Conservation (phyloP, 2,797 vertebrate genomes). For the Coilia nasus region DNA sequence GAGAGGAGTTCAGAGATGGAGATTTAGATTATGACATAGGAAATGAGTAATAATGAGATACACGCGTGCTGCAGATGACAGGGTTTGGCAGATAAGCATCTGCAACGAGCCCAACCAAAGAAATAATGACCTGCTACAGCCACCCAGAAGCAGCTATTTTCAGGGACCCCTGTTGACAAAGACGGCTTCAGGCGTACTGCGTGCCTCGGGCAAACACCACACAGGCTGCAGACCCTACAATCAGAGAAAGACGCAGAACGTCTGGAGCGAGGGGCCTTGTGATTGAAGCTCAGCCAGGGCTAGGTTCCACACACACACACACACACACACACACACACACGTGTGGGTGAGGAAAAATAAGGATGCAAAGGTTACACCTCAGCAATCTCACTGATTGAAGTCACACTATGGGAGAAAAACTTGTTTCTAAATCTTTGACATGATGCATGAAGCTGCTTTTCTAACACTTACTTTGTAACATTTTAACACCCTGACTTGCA, state of each 20-base stretch:
- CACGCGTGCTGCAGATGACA: background rate
- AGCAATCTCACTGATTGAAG: background rate
- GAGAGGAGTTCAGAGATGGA: background rate
- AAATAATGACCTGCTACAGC: background rate
- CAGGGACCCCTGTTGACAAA: background rate
- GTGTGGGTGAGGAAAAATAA: background rate
- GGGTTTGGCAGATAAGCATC: background rate
- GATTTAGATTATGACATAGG: background rate
- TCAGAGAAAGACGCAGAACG: background rate
- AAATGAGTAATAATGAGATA: background rate
- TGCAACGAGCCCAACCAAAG: background rate
- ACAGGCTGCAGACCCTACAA: background rate
- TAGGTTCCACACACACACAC: background rate
- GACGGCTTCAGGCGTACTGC: background rate
- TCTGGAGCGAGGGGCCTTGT: background rate
- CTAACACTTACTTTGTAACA: background rate
- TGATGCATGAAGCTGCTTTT: background rate
- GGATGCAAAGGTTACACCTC: background rate
- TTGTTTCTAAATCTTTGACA: background rate
- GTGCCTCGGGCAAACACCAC: constrained; percentile 6
- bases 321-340: background rate
- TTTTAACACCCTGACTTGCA: background rate
- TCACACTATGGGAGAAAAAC: background rate
- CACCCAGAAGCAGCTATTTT: constrained; percentile 12
- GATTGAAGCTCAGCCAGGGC: background rate